A percentile compares a stretch with the other conserved stretches of the same genome.
These are phyloP conservation scores for Ochropleura leucogaster DNA, from an alignment of 2,888 invertebrate species.

Conservation along the genomic window DNA sequence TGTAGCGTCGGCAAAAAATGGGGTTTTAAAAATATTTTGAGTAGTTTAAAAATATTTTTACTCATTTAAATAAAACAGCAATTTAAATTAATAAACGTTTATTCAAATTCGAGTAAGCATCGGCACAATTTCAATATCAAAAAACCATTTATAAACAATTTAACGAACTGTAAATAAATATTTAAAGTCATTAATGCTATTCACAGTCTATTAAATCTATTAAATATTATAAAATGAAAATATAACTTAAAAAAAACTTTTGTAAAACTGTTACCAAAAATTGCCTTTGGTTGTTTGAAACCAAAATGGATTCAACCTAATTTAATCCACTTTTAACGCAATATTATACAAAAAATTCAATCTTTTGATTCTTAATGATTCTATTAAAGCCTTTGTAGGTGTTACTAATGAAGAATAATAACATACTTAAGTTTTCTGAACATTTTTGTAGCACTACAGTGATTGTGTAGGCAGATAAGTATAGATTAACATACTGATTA, in stretches of 20 bases:
- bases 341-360: conserved; percentile 30
- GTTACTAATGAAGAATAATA: conserved; percentile 72
- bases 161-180: too few species aligned
- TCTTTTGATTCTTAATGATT: conserved; percentile 40
- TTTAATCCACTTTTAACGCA: conserved; percentile 26
- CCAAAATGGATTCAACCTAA: conserved; percentile 23
- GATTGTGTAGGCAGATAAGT: conserved; percentile 59
- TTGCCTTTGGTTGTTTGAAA: conserved; percentile 13
- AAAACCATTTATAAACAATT: background rate
- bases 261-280: conserved; percentile 11
- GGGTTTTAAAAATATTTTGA: background rate
- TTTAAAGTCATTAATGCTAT: too few species aligned
- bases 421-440: conserved; percentile 50
- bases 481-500: conserved; percentile 27
- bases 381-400: conserved; percentile 68
- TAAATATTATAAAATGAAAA: background rate
- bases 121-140: background rate
- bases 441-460: conserved; percentile 40
- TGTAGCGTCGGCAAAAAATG: conserved; percentile 71
- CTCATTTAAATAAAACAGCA: background rate
- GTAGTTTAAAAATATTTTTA: background rate
- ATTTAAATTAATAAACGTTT: background rate
- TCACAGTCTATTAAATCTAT: background rate
- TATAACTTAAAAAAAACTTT: background rate
- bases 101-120: background rate